A percentile compares a stretch with the other conserved stretches of the same genome.
These are phyloP conservation scores for Ditula angustiorana DNA, from an alignment of 2,888 invertebrate genomes.

Conservation along the genomic window DNA sequence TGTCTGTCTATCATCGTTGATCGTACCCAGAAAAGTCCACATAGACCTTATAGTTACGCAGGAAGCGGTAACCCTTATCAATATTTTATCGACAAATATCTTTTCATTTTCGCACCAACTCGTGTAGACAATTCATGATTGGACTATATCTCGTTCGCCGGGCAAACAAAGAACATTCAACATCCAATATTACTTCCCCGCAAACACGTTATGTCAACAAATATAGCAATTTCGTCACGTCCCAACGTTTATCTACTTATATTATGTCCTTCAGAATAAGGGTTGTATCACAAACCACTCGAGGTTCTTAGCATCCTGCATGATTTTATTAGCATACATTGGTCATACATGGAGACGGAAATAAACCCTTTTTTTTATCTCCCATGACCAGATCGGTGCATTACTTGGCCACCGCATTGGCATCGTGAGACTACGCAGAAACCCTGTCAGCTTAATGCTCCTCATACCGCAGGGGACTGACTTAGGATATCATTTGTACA, in stretches of 20 bases:
- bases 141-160: constrained; percentile 9
- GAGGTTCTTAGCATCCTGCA: neutral
- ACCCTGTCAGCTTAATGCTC: too few species aligned
- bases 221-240: constrained; percentile 23
- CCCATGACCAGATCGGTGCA: too few species aligned
- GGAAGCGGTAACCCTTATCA: neutral
- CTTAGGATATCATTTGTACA: too few species aligned
- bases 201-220: constrained; percentile 30
- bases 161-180: constrained; percentile 19
- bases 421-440: too few species aligned
- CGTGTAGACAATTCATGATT: constrained; percentile 14
- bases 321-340: neutral
- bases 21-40: neutral
- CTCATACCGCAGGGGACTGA: too few species aligned
- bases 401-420: too few species aligned
- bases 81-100: neutral
- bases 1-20: too few species aligned
- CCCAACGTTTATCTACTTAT: constrained; percentile 8
- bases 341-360: too few species aligned
- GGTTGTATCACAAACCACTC: neutral
- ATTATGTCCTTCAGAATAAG: neutral
- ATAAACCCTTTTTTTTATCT: too few species aligned
- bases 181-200: constrained; percentile 30
- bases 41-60: neutral
- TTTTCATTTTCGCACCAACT: neutral